Percentiles rank a stretch among this genome's conserved stretches.
These are phyloP conservation scores for Daboia siamensis DNA, from an alignment of 2,113 vertebrate genomes.

Conservation along the genomic window DNA sequence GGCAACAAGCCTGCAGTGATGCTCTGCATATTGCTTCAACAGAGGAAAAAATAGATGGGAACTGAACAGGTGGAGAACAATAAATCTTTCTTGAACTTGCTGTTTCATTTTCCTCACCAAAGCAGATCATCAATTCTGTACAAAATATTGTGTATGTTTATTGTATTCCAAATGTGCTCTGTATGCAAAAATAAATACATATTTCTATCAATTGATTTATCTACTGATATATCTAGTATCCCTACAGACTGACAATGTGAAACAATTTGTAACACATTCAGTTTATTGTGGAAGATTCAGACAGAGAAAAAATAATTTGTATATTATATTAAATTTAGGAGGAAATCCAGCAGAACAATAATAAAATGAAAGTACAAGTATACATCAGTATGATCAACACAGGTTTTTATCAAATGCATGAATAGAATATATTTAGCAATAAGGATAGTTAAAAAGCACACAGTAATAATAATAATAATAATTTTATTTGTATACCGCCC, in stretches of 20 bases:
- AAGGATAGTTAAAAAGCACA: background rate
- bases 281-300: background rate
- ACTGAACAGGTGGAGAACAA: background rate
- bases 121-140: background rate
- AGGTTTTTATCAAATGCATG: constrained; percentile 12
- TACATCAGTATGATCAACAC: background rate
- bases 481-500: too few relatives aligned
- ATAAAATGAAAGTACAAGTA: constrained; percentile 3
- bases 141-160: background rate
- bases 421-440: constrained; percentile 1
- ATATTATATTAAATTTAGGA: constrained; percentile 17
- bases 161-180: background rate
- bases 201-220: background rate
- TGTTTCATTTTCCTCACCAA: background rate
- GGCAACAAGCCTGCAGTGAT: constrained; percentile 9
- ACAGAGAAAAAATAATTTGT: background rate
- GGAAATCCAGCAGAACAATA: constrained; percentile 19
- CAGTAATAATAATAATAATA: too few relatives aligned
- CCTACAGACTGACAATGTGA: background rate
- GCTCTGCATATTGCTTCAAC: background rate
- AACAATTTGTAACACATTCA: background rate
- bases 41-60: background rate
- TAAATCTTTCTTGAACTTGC: rapidly evolving
- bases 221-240: background rate
- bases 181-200: background rate